phyloP scores from a whole-genome alignment of 2,888 invertebrate species.

The Mayetiola destructor region DNA sequence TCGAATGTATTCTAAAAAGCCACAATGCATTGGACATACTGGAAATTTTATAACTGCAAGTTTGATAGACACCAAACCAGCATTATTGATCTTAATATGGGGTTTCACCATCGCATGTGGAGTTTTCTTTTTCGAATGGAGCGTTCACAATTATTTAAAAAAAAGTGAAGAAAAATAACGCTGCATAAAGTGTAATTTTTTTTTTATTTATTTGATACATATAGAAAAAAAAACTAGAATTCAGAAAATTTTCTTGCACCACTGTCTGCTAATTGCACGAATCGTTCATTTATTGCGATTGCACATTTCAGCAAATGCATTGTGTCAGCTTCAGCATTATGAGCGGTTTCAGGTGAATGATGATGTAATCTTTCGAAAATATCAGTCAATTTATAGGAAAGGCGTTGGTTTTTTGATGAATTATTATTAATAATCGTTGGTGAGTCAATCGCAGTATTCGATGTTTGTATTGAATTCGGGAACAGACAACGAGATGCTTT shows the following conservation, averaged over 20 bases:
- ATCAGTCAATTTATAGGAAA: constrained; percentile 38
- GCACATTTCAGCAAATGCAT: constrained; percentile 47
- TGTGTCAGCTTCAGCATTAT: constrained; percentile 57
- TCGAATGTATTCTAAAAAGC: constrained; percentile 44
- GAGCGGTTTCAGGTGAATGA: constrained; percentile 36
- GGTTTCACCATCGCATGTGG: constrained; percentile 30
- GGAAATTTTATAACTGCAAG: constrained; percentile 46
- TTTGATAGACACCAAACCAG: constrained; percentile 43
- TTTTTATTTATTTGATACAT: too few relatives aligned
- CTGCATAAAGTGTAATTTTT: not conserved
- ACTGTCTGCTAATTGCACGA: constrained; percentile 38
- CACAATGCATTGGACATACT: constrained; percentile 37
- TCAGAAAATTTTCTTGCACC: not conserved
- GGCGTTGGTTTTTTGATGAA: not conserved
- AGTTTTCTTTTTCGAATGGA: not conserved
- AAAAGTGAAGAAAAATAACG: not conserved
- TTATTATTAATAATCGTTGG: not conserved
- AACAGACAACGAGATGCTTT: not conserved
- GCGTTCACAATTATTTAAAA: not conserved
- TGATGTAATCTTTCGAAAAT: constrained; percentile 42
- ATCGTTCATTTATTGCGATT: constrained; percentile 39
- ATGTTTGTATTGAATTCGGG: not conserved
- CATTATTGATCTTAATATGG: constrained; percentile 35
- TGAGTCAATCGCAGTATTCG: not conserved
- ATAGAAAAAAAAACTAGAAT: too few relatives aligned